Evolutionary conservation across 2,113 vertebrate species (phyloP), one percentile per base, ranked within the genome.

Genomic region (Pygoscelis antarcticus): DNA sequence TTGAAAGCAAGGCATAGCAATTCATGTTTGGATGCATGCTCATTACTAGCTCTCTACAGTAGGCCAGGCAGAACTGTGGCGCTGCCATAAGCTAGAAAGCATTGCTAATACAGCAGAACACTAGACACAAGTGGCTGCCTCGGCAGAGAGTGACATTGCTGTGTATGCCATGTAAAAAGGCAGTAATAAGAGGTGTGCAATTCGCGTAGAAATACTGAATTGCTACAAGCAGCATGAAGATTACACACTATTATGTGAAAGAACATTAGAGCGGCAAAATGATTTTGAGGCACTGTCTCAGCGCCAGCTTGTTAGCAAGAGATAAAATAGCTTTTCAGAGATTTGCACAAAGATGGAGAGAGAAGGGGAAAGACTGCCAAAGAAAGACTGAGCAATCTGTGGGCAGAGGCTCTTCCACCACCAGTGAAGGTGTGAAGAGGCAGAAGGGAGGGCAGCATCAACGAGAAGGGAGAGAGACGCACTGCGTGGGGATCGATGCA

Each of bases 401-500:
- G 79, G 62, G 69, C 47, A 89, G 72, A 72, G 40, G 62, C 34
- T 82, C 65, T 29, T 78, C 38, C 55, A 51, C 12, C 49, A 29
- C 32, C 52, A 57, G 58, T 4, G 12, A 16, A 54, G 51, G 62
- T 27, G 49, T 6, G 54, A 57, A 58, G 80, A 61, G 42, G 62
- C 47, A 72, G 69, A 44, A 68, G 46, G 49, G 36, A 91, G 84
- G 66, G 55, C 78, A 84, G 80, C 26, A 61, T 11, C 64, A 49
- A 8, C 0, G 0, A 68, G 74, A 19, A 40, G 13, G 29, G 19
- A 60, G 61, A 62, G 57, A 81, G 57, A 2, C 21, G 12, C 10
- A 10, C 42, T 4, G 61, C 1, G 0, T 6, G 46, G 27, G 47
- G 34, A 71, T 5, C 2, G 17, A 29, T 3, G 5, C 38, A 30